These are phyloP conservation scores for Periophthalmus magnuspinnatus DNA, from an alignment of 2,797 vertebrate species.

Conservation along the genomic window DNA sequence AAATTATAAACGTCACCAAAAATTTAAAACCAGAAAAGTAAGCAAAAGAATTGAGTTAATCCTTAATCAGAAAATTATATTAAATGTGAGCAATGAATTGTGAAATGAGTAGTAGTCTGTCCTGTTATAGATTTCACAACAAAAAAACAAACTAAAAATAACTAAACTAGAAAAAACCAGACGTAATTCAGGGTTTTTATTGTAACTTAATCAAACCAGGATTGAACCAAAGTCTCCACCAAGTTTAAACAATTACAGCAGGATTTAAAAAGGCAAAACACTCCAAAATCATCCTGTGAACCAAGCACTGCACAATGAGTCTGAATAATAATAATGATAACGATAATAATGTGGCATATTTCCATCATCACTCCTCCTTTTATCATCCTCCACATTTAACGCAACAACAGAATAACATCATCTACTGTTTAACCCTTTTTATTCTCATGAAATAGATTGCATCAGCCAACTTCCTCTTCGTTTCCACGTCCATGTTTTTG, in stretches of 20 bases:
- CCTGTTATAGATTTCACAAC: neutral
- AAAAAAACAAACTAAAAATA: neutral
- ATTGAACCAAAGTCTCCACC: neutral
- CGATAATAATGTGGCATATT: neutral
- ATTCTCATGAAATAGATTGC: neutral
- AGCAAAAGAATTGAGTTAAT: no score
- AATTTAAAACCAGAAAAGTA: no score
- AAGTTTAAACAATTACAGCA: neutral
- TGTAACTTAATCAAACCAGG: neutral
- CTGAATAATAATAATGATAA: no score
- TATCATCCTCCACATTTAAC: neutral
- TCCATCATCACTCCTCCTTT: neutral
- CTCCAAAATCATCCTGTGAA: neutral
- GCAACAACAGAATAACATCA: neutral
- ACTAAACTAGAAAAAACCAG: neutral
- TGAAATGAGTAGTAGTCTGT: no score
- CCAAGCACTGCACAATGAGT: neutral
- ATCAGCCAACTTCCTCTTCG: neutral
- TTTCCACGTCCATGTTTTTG: neutral
- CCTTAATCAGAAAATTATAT: no score
- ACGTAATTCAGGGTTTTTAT: neutral
- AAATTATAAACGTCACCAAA: no score
- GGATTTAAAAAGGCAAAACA: neutral
- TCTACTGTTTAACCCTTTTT: neutral
- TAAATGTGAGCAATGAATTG: no score